Evolutionary conservation across 1,140 invertebrate species (phyloP).

Genomic region (Scaptomyza hsui): DNA sequence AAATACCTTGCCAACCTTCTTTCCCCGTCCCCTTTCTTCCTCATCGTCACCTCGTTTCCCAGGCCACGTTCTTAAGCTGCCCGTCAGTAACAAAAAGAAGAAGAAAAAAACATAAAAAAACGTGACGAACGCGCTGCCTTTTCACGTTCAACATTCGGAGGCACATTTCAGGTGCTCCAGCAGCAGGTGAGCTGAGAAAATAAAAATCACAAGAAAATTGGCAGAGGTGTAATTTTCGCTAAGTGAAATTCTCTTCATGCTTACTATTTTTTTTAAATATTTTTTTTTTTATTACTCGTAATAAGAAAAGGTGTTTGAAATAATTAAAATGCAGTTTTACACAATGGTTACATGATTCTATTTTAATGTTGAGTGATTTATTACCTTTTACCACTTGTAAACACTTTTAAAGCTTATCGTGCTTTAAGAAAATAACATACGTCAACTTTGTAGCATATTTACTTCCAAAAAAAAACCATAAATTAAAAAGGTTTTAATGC

Average conservation of each 20-base stretch:
- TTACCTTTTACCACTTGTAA: no score
- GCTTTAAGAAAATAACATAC: no score
- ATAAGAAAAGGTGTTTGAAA: background rate
- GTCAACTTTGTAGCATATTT: no score
- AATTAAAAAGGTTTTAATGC: no score
- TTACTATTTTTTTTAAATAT: background rate
- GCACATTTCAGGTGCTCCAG: slow-evolving; percentile 1
- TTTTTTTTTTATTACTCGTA: background rate
- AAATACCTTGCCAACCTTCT: slow-evolving; percentile 46
- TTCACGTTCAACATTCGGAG: slow-evolving; percentile 9
- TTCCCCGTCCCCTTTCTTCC: background rate
- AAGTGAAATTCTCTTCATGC: slow-evolving; percentile 17
- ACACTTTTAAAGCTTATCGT: no score
- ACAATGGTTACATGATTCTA: background rate
- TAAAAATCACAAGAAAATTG: slow-evolving; percentile 44
- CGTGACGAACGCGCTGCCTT: slow-evolving; percentile 64
- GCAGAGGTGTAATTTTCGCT: slow-evolving; percentile 1
- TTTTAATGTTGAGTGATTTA: no score
- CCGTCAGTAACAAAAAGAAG: slow-evolving; percentile 1
- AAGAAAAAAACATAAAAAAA: slow-evolving; percentile 53
- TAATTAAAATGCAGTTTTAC: background rate
- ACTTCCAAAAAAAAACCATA: no score
- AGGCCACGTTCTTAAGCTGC: slow-evolving; percentile 3
- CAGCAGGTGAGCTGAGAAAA: slow-evolving; percentile 11
- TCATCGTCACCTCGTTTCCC: background rate